Conservation (phyloP, 2,797 vertebrate genomes). For the Pogoniulus pusillus region DNA sequence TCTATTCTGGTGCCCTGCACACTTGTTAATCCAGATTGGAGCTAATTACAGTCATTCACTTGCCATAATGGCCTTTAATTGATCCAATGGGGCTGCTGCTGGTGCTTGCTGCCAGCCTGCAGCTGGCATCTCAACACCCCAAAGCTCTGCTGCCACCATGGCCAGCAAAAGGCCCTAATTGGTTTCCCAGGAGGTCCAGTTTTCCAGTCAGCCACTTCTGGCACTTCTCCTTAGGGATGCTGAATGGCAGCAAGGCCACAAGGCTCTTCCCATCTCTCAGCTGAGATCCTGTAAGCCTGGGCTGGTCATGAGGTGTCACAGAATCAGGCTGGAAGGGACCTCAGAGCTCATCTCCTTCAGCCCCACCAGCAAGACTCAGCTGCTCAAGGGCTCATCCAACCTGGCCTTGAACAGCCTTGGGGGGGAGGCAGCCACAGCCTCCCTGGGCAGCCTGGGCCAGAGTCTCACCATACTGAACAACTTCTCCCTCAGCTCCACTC, state of each 20-base stretch:
- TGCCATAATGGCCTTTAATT: constrained; percentile 60
- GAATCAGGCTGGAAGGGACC: not conserved
- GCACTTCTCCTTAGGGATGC: not conserved
- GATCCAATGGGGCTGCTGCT: constrained; percentile 7
- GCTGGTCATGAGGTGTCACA: not conserved
- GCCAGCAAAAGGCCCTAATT: not conserved
- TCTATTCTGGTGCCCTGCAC: not conserved
- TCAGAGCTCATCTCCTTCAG: no score
- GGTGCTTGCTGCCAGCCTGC: not conserved
- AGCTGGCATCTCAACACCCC: not conserved
- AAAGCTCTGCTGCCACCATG: fast-evolving
- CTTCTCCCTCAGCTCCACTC: no score
- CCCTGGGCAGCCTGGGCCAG: no score
- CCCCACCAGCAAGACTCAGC: no score
- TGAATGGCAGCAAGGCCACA: not conserved
- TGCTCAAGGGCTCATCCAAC: no score
- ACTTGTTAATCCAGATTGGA: constrained; percentile 56
- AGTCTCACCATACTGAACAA: no score
- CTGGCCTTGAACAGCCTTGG: no score
- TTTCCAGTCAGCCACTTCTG: not conserved
- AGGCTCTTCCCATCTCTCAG: not conserved
- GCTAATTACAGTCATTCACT: constrained; percentile 64
- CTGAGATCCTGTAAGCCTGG: not conserved
- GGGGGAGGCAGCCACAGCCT: no score
- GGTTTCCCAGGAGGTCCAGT: not conserved